These are phyloP conservation scores for Ormyrus labotus DNA, from an alignment of 2,888 invertebrate species.

Conservation along the genomic window DNA sequence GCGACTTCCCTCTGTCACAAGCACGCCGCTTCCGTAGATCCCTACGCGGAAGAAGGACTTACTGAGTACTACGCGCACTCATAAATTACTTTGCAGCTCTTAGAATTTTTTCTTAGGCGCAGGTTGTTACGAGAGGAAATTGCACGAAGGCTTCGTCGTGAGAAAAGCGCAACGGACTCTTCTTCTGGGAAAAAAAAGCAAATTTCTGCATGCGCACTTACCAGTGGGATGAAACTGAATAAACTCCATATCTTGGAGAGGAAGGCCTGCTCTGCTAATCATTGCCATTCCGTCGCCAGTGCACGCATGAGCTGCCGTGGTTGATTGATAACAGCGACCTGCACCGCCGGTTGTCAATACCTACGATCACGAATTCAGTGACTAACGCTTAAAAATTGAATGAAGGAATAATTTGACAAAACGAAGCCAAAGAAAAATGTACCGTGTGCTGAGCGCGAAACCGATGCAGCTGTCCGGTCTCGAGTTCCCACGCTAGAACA, in stretches of 20 bases:
- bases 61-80: background rate
- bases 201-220: slow-evolving; percentile 60
- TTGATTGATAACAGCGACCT: slow-evolving; percentile 88
- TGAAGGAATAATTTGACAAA: too few species aligned
- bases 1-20: slow-evolving; percentile 97
- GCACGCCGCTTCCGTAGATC: slow-evolving; percentile 98
- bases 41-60: slow-evolving; percentile 76
- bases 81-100: too few species aligned
- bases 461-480: slow-evolving; percentile 83
- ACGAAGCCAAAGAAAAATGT: background rate
- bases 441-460: slow-evolving; percentile 79
- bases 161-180: background rate
- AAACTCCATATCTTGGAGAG: slow-evolving; percentile 98
- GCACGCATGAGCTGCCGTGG: slow-evolving; percentile 98
- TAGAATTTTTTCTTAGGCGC: too few species aligned
- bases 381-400: too few species aligned
- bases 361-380: slow-evolving; percentile 54
- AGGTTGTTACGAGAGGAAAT: too few species aligned
- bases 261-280: slow-evolving; percentile 93
- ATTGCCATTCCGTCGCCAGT: slow-evolving; percentile 98
- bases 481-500: slow-evolving; percentile 82
- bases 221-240: slow-evolving; percentile 99
- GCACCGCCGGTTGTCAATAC: slow-evolving; percentile 70
- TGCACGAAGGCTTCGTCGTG: background rate
- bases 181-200: too few species aligned